Evolutionary conservation across 1,140 invertebrate species (phyloP).

Genomic region (Eriocheir sinensis): DNA sequence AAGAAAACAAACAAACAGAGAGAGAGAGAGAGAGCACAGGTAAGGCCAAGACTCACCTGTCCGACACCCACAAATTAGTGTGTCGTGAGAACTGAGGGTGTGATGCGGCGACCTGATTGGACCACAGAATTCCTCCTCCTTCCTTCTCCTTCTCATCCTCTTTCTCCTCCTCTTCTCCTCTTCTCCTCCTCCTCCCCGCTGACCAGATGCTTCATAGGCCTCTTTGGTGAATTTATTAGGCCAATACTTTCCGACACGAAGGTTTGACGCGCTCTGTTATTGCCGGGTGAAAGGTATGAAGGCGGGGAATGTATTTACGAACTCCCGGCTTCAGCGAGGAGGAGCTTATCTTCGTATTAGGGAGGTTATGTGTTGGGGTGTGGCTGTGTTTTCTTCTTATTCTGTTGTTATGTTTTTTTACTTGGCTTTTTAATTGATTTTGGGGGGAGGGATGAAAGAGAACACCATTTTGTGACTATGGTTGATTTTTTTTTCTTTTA

Average conservation of each 20-base stretch:
- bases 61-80: conserved; percentile 54
- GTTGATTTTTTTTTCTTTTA: too few species aligned
- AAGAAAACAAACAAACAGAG: background rate
- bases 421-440: too few species aligned
- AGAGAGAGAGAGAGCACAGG: background rate
- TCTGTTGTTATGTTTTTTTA: too few species aligned
- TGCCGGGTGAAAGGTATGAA: too few species aligned
- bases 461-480: too few species aligned
- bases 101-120: background rate
- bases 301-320: too few species aligned
- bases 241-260: background rate
- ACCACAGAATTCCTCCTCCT: background rate
- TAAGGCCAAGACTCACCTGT: background rate
- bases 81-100: background rate
- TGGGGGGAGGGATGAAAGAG: too few species aligned
- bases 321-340: too few species aligned
- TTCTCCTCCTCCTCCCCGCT: too few species aligned
- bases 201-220: background rate
- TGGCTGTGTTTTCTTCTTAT: too few species aligned
- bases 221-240: background rate
- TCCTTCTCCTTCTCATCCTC: background rate
- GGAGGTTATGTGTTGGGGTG: too few species aligned
- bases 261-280: background rate
- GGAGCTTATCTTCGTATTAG: too few species aligned
- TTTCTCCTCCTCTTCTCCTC: background rate